Percentiles rank a stretch among this genome's conserved stretches.
phyloP scores from a whole-genome alignment of 2,113 vertebrate genomes.

The Dendropsophus ebraccatus region DNA sequence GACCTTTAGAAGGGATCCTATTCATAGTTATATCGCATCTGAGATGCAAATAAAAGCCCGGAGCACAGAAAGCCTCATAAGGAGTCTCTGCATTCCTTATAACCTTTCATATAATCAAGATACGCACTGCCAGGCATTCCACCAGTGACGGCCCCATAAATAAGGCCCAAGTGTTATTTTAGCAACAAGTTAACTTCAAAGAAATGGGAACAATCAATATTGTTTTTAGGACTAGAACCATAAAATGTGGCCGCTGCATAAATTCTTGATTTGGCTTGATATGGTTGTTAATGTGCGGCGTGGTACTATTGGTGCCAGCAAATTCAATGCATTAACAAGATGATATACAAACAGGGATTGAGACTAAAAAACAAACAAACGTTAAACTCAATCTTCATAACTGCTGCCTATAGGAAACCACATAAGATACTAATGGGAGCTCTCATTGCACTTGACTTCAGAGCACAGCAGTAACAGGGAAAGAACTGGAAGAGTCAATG shows the following conservation, averaged over 20 bases:
- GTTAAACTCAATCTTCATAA: neutral
- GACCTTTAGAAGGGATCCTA: slow-evolving; percentile 52
- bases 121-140: slow-evolving; percentile 31
- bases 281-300: neutral
- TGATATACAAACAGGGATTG: neutral
- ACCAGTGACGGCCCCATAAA: slow-evolving; percentile 40
- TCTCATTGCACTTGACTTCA: neutral
- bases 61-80: slow-evolving; percentile 47
- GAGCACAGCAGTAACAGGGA: neutral
- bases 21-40: slow-evolving; percentile 43
- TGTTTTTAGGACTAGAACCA: slow-evolving; percentile 27
- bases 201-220: neutral
- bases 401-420: neutral
- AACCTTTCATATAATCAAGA: slow-evolving; percentile 50
- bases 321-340: neutral
- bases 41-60: slow-evolving; percentile 20
- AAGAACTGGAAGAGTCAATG: neutral
- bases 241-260: slow-evolving; percentile 17
- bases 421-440: neutral
- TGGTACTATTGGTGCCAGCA: neutral
- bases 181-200: slow-evolving; percentile 34
- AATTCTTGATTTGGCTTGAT: slow-evolving; percentile 25
- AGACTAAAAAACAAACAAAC: neutral
- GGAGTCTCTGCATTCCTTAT: slow-evolving; percentile 22
- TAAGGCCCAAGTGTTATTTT: slow-evolving; percentile 32